phyloP scores from a whole-genome alignment of 2,797 vertebrate genomes.

The Chloroceryle amazona region DNA sequence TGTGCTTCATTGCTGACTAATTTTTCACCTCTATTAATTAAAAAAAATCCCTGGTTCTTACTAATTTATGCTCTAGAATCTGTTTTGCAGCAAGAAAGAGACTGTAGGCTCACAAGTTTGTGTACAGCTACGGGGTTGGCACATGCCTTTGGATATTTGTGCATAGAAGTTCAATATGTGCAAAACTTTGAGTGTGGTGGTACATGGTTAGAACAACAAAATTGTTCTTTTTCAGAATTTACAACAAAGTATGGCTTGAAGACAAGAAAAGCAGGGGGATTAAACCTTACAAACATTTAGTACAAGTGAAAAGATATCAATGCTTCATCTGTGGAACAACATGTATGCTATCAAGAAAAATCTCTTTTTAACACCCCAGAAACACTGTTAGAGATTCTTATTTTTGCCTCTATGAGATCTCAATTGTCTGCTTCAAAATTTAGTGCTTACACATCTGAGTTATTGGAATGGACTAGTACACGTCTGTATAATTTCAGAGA shows the following conservation, averaged over 20 bases:
- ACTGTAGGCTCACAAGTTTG: background rate
- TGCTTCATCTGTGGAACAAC: constrained; percentile 39
- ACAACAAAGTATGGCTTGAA: background rate
- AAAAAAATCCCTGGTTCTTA: background rate
- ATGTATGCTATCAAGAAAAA: constrained; percentile 37
- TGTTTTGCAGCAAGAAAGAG: background rate
- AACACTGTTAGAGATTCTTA: constrained; percentile 46
- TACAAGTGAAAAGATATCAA: constrained; percentile 19
- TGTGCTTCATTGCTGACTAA: background rate
- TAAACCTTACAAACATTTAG: background rate
- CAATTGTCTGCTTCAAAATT: constrained; percentile 41
- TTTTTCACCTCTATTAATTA: background rate
- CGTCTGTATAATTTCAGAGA: constrained; percentile 28
- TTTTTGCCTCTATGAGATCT: constrained; percentile 51
- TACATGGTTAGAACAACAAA: background rate
- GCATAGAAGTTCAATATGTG: background rate
- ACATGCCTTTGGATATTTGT: background rate
- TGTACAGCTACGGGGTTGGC: background rate
- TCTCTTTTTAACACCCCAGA: constrained; percentile 56
- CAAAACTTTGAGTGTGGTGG: background rate
- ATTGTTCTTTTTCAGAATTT: background rate
- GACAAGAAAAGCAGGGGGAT: background rate
- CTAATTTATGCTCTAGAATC: background rate
- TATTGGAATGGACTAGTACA: constrained; percentile 26
- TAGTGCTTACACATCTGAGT: constrained; percentile 17